Evolutionary conservation across 1,140 invertebrate genomes (phyloP).

Genomic region (Pantala flavescens): DNA sequence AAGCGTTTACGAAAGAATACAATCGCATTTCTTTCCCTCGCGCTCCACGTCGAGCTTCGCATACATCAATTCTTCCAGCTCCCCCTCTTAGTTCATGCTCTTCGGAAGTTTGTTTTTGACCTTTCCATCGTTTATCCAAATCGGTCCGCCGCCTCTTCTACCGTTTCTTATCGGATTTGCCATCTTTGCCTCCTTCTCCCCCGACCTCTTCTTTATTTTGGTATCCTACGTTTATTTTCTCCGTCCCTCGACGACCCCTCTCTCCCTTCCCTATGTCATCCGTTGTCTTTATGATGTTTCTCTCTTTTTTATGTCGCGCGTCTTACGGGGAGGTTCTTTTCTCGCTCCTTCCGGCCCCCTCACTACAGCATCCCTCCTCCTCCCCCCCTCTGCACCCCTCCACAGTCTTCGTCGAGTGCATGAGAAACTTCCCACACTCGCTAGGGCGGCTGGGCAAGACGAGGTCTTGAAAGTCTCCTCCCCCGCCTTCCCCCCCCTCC

Average conservation of each 20-base stretch:
- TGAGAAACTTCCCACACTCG: conserved; percentile 41
- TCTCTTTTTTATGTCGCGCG: neutral
- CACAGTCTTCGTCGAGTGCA: conserved; percentile 32
- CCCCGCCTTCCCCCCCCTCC: neutral
- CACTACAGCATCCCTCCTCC: neutral
- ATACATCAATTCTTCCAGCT: neutral
- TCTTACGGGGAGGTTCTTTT: too few relatives aligned
- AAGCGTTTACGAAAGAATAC: too few relatives aligned
- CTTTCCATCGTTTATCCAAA: neutral
- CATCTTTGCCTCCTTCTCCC: conserved; percentile 22
- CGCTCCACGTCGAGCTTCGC: too few relatives aligned
- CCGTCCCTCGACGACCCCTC: conserved; percentile 16
- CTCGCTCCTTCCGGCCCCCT: conserved; percentile 12
- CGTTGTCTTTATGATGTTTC: neutral
- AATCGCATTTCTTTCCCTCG: too few relatives aligned
- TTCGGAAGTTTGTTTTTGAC: neutral
- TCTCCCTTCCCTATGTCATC: neutral
- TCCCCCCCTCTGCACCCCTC: conserved; percentile 28
- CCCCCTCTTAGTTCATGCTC: neutral
- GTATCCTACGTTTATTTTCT: conserved; percentile 21
- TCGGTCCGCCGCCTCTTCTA: conserved; percentile 4
- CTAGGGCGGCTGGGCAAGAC: conserved; percentile 29
- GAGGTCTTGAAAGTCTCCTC: conserved; percentile 25
- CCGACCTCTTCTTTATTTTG: conserved; percentile 16
- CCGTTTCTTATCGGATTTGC: conserved; percentile 22